Percentiles rank a stretch among this genome's conserved stretches.
Evolutionary conservation across 2,888 invertebrate species (phyloP).

Genomic region (Platycnemis pennipes): DNA sequence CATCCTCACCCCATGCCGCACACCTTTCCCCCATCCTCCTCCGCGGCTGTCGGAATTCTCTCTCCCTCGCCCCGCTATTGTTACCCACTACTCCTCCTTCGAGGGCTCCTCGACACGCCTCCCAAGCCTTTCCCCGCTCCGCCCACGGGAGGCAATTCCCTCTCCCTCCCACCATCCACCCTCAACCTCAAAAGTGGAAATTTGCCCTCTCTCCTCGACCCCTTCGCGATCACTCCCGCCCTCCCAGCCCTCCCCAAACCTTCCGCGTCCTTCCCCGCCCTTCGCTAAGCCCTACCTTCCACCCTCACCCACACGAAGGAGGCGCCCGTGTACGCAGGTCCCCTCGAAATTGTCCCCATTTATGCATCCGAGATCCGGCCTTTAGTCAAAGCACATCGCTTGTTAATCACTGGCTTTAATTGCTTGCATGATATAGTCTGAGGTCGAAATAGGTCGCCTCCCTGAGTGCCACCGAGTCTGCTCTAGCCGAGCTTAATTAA

Average conservation of each 20-base stretch:
- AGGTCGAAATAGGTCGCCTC: background rate
- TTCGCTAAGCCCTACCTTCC: background rate
- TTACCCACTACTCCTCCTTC: background rate
- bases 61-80: background rate
- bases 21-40: background rate
- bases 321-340: background rate
- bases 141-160: background rate
- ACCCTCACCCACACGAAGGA: background rate
- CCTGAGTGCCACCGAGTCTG: background rate
- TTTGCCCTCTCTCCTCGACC: background rate
- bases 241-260: background rate
- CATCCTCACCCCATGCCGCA: background rate
- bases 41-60: background rate
- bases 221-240: background rate
- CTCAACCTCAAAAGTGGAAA: slow-evolving; percentile 58
- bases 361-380: background rate
- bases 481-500: background rate
- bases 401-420: slow-evolving; percentile 11
- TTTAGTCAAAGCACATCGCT: slow-evolving; percentile 25
- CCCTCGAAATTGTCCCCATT: background rate
- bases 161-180: background rate
- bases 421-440: background rate
- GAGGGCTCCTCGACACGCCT: background rate
- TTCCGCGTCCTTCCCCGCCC: background rate
- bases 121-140: background rate